phyloP scores from a whole-genome alignment of 1,140 invertebrate species.

The Amphibalanus amphitrite region DNA sequence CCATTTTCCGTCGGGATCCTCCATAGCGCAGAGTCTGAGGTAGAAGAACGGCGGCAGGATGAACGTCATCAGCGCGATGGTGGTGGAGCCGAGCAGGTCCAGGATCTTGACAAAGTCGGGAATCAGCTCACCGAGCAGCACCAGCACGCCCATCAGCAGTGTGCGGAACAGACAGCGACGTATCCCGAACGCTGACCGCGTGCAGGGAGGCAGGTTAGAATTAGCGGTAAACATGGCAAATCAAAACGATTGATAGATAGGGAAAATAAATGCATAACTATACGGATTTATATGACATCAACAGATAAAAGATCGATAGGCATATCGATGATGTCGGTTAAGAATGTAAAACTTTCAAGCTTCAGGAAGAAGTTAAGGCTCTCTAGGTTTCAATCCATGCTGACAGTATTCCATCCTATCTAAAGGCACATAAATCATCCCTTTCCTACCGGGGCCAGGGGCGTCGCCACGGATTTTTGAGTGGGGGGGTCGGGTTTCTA shows the following conservation, averaged over 20 bases:
- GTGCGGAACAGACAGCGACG: constrained; percentile 56
- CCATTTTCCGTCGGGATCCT: neutral
- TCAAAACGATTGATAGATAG: too few species aligned
- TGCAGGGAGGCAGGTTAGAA: constrained; percentile 3
- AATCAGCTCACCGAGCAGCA: constrained; percentile 60
- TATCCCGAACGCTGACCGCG: constrained; percentile 52
- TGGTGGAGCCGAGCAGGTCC: constrained; percentile 68
- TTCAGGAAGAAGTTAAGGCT: too few species aligned
- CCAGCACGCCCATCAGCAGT: constrained; percentile 43
- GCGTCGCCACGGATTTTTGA: too few species aligned
- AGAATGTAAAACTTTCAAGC: neutral
- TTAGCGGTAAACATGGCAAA: too few species aligned
- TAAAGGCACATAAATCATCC: too few species aligned
- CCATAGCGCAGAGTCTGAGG: constrained; percentile 30
- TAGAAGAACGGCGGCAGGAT: constrained; percentile 72
- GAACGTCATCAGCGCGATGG: constrained; percentile 61
- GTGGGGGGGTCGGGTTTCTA: too few species aligned
- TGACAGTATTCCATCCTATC: too few species aligned
- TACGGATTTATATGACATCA: too few species aligned
- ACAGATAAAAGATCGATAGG: too few species aligned
- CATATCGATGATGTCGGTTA: constrained; percentile 2
- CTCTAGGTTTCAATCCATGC: too few species aligned
- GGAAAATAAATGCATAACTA: too few species aligned
- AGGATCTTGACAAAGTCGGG: constrained; percentile 78
- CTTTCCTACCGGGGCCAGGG: neutral